Evolutionary conservation across 2,888 invertebrate species (phyloP), one percentile per base, ranked within the genome.

Genomic region (Drosophila prolongata): DNA sequence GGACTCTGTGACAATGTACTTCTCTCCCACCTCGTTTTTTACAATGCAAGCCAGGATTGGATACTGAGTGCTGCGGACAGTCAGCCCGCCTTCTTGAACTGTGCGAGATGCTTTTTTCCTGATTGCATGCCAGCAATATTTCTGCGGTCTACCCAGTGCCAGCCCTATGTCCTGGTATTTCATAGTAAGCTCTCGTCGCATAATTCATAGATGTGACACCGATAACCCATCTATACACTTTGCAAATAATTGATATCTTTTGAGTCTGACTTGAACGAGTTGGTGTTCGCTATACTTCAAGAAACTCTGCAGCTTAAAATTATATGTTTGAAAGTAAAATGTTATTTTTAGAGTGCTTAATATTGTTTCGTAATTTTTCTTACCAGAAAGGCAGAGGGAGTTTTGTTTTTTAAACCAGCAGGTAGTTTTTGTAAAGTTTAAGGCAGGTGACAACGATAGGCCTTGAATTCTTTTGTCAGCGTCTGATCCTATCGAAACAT

Each of bases 71-170:
- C 13, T 34, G 47, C 30, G 30, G 14, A 16, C 49, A 57, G 53
- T 42, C 59, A 57, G 53, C 43, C 59, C 68, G 52, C 69, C 80
- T 30, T 30, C 59, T 74, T 62, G 68, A 72, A 70, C 58, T 77
- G 76, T 74, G 55, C 56, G 68, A 75, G 89, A 87, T 87, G 64
- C 59, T 40, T 74, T 75, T 68, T 52, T 53, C 50, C 68, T 77
- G 87, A 89, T 89, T 88, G 69, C 62, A 67, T 49, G 66, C 54
- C 60, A 75, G 78, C 77, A 73, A 86, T 83, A 78, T 73, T 77
- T 86, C 76, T 54, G 68, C 40, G 61, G 67, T 66, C 56, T 60
- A 50, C 72, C 67, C 49, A 73, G 58, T 43, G 66, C 34, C 40
- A 43, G 30, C 50, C 56, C 52, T 58, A 34, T 47, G 59, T 58